Evolutionary conservation across 2,888 invertebrate species (phyloP).

Genomic region (Patella caerulea): DNA sequence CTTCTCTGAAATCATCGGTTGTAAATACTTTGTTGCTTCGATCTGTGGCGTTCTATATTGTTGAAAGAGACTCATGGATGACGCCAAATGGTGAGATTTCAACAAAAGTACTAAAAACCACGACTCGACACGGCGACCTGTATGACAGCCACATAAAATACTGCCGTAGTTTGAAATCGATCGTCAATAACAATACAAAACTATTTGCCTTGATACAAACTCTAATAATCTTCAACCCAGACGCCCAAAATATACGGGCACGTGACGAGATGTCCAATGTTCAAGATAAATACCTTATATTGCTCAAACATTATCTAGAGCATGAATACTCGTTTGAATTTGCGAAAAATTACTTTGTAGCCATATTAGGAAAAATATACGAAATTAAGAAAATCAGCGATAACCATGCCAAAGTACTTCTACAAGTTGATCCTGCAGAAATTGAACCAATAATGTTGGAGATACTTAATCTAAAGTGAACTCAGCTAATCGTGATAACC

Average conservation of each 20-base stretch:
- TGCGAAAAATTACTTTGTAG: slow-evolving; percentile 57
- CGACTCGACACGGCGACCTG: slow-evolving; percentile 75
- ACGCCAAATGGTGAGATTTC: slow-evolving; percentile 79
- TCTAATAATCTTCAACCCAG: slow-evolving; percentile 90
- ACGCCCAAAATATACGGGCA: slow-evolving; percentile 78
- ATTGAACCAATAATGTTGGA: slow-evolving; percentile 94
- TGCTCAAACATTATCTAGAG: slow-evolving; percentile 70
- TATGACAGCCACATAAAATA: slow-evolving; percentile 68
- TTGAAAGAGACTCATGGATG: slow-evolving; percentile 91
- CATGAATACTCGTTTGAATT: slow-evolving; percentile 58
- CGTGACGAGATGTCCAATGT: slow-evolving; percentile 61
- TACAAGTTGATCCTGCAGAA: slow-evolving; percentile 91
- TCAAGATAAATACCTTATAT: slow-evolving; percentile 73
- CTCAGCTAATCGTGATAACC: no score
- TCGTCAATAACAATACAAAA: slow-evolving; percentile 84
- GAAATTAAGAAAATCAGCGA: slow-evolving; percentile 91
- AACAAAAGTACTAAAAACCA: slow-evolving; percentile 90
- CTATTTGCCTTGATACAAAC: slow-evolving; percentile 92
- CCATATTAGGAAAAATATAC: slow-evolving; percentile 86
- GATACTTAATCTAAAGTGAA: slow-evolving; percentile 85
- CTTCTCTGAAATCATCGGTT: slow-evolving; percentile 82
- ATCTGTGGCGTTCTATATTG: slow-evolving; percentile 92
- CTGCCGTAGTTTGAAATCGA: slow-evolving; percentile 63
- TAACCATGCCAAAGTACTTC: slow-evolving; percentile 90
- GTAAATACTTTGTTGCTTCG: slow-evolving; percentile 82